phyloP scores from a whole-genome alignment of 2,113 vertebrate genomes.

The Oxygymnocypris stewartii region DNA sequence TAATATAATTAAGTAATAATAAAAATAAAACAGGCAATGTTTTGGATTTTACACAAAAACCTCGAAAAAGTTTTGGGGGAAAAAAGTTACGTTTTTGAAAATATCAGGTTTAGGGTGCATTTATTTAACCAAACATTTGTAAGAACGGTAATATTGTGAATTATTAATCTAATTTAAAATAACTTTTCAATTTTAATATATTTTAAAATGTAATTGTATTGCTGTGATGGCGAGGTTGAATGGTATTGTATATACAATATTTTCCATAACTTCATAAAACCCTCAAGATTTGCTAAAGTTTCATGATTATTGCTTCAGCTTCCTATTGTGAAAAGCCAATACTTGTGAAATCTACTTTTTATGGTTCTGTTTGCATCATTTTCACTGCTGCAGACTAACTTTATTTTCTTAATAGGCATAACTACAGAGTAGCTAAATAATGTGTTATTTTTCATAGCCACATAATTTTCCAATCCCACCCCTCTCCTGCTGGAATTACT shows the following conservation, averaged over 20 bases:
- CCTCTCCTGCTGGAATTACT: conserved; percentile 27
- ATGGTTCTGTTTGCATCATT: background rate
- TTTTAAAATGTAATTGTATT: background rate
- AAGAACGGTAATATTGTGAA: background rate
- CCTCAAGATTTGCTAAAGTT: background rate
- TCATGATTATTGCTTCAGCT: conserved; percentile 28
- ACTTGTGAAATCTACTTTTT: background rate
- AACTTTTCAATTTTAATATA: background rate
- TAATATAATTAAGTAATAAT: background rate
- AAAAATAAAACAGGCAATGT: background rate
- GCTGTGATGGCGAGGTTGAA: background rate
- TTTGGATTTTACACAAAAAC: background rate
- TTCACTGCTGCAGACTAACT: background rate
- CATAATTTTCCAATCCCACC: background rate
- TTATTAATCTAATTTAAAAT: background rate
- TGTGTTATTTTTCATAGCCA: background rate
- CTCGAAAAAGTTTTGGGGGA: background rate
- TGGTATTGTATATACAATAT: background rate
- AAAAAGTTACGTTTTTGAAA: too few species aligned
- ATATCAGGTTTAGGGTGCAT: background rate
- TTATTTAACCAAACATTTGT: background rate
- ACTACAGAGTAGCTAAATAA: background rate
- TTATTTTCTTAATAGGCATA: background rate
- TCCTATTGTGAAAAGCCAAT: conserved; percentile 39
- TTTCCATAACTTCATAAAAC: background rate